These are phyloP conservation scores for Saccostrea echinata DNA, from an alignment of 1,140 invertebrate species.

Conservation along the genomic window DNA sequence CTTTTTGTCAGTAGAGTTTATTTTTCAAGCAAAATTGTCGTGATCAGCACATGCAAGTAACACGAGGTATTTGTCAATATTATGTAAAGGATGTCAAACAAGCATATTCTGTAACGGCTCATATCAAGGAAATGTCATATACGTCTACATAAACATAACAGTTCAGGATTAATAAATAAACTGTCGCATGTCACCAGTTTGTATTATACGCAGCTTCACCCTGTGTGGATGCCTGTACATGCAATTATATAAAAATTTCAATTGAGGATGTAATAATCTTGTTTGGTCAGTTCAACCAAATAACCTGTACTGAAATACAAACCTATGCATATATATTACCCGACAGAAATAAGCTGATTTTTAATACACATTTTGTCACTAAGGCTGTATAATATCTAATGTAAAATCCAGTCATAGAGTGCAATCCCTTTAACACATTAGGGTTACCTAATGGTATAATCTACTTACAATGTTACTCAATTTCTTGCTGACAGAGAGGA, in stretches of 20 bases:
- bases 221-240: neutral
- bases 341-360: neutral
- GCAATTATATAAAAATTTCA: neutral
- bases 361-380: neutral
- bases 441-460: conserved; percentile 15
- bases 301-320: neutral
- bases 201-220: neutral
- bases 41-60: too few relatives aligned
- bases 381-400: neutral
- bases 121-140: conserved; percentile 26
- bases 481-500: neutral
- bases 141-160: neutral
- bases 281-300: neutral
- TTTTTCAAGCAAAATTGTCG: too few relatives aligned
- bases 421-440: neutral
- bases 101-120: neutral
- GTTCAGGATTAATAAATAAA: conserved; percentile 3
- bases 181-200: neutral
- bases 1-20: too few relatives aligned
- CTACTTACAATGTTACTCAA: neutral
- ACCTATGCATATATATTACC: neutral
- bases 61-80: too few relatives aligned
- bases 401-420: neutral
- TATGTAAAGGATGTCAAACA: neutral
- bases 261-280: neutral